Conservation (phyloP, 1,140 invertebrate species). For the Pogonomyrmex barbatus region DNA sequence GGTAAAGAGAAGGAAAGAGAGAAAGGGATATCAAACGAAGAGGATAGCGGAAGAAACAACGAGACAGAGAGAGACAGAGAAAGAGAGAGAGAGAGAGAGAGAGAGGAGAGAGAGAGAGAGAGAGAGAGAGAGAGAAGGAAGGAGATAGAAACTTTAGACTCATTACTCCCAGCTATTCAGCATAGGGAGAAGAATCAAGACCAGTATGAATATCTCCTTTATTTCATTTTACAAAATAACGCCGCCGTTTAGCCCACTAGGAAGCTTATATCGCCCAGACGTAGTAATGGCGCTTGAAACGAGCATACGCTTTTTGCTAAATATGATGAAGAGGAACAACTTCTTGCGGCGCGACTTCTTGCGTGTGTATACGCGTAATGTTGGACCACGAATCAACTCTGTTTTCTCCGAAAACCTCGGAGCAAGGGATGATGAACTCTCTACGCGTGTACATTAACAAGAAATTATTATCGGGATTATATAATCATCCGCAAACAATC, state of each 20-base stretch:
- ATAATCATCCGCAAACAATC: constrained; percentile 46
- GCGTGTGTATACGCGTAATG: neutral
- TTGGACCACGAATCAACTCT: constrained; percentile 5
- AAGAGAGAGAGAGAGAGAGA: constrained; percentile 22
- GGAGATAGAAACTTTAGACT: constrained; percentile 69
- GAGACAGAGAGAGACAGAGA: constrained; percentile 31
- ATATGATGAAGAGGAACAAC: constrained; percentile 61
- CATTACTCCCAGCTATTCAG: constrained; percentile 69
- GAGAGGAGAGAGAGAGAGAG: constrained; percentile 27
- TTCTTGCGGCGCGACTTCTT: constrained; percentile 10
- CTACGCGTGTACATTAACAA: constrained; percentile 20
- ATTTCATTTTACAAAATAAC: constrained; percentile 78
- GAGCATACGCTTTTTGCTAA: constrained; percentile 68
- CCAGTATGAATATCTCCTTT: constrained; percentile 75
- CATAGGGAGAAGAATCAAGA: constrained; percentile 58
- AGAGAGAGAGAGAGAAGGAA: constrained; percentile 36
- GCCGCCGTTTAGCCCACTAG: constrained; percentile 69
- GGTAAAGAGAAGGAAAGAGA: constrained; percentile 44
- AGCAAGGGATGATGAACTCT: neutral
- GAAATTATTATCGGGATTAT: constrained; percentile 50
- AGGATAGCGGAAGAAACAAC: neutral
- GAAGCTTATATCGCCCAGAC: constrained; percentile 69
- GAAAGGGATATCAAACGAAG: neutral
- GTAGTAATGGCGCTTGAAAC: constrained; percentile 72
- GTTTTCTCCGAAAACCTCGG: constrained; percentile 44